Base-by-base conservation (phyloP, 2,888 invertebrate species). In the Trissolcus japonicus region DNA sequence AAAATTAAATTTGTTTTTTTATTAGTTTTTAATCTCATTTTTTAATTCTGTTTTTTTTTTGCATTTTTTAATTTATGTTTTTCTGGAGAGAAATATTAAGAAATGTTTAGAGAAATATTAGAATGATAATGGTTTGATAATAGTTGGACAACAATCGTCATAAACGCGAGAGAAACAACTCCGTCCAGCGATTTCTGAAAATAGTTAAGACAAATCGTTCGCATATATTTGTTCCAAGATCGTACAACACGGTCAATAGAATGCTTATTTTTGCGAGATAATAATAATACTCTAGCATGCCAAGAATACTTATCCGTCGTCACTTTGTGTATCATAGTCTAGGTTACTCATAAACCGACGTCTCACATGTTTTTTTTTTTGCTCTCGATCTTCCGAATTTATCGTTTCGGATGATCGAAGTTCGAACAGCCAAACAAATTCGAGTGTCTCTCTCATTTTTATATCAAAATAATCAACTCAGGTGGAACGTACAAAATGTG, bases 181-280 rank as follows among this genome's bases (percentile, higher is more conserved):
- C n/a, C 21, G 72, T 78, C 71, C 69, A 79, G 82, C 81, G 82
- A 83, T 83, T 83, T 82, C 84, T 84, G 81, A 84, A 85, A 85
- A 84, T 85, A 85, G 83, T 80, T 76, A 79, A 80, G 79, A 83
- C 83, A 83, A 84, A 83, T 84, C 83, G 82, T 66, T 75, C 74
- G 56, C 62, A 48, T 76, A 76, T 67, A 62, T 71, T 68, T 68
- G 67, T 68, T 77, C 76, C 72, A 68, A 73, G 76, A 79, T 76
- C 73, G 63, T 61, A 72, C 63, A 68, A 73, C 68, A 73, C 68
- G 73, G 68, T 73, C 78, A 73, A 73, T 78, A 69, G 78, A 74
- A 73, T 78, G 68, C 78, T 67, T 73, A 78, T 74, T 69, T 78
- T 78, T 69, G 68, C 66, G 72, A 68, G 76, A 68, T 77, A 72